Evolutionary conservation across 2,113 vertebrate genomes (phyloP).

Genomic region (Thalassarche chlororhynchos): DNA sequence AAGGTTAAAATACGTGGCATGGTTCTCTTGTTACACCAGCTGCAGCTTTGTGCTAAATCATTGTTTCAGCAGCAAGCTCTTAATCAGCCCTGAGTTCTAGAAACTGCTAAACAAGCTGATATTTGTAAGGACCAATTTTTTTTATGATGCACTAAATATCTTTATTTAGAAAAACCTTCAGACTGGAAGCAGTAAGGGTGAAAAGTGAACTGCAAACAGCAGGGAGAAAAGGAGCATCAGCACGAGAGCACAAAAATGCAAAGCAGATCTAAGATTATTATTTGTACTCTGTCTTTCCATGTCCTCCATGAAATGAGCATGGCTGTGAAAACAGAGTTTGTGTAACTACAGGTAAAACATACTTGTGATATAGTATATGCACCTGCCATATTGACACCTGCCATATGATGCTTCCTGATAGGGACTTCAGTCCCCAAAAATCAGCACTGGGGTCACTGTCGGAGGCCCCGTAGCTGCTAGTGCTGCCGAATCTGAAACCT

Average conservation of each 20-base stretch:
- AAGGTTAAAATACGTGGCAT: constrained; percentile 50
- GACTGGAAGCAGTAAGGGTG: neutral
- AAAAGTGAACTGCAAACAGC: neutral
- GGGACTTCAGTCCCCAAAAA: neutral
- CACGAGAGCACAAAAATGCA: neutral
- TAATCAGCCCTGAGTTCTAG: neutral
- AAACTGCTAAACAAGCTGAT: constrained; percentile 39
- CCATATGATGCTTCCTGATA: neutral
- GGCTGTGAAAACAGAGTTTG: neutral
- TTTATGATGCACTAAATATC: neutral
- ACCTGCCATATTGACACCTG: neutral
- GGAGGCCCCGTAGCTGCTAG: neutral
- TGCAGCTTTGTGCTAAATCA: constrained; percentile 36
- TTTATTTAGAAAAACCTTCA: constrained; percentile 19
- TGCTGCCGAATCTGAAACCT: neutral
- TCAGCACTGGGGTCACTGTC: neutral
- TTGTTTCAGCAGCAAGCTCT: constrained; percentile 41
- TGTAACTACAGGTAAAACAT: neutral
- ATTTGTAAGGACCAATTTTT: neutral
- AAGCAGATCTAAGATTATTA: neutral
- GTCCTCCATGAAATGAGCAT: neutral
- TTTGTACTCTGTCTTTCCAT: neutral
- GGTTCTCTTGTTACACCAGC: constrained; percentile 42
- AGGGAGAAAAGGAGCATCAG: neutral
- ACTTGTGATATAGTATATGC: neutral